Base-by-base conservation (phyloP, 2,113 vertebrate species). In the Mola mola region DNA sequence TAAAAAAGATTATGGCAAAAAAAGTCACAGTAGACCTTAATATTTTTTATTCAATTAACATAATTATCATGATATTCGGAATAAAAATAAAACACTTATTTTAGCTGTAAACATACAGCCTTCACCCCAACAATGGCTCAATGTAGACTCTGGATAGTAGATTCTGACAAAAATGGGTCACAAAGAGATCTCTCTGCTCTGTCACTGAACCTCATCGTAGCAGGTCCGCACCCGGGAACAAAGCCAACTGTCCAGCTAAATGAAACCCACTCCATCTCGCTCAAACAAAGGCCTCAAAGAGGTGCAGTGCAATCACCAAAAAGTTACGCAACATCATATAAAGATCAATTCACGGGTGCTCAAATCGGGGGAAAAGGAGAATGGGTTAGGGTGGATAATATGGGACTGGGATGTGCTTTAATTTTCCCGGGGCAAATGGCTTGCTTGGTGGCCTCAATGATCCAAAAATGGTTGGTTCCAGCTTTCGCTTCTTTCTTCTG, bases 251-350 rank as follows among this genome's bases (percentile, higher is more conserved):
- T 81, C 87, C 41, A 44, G 70, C 75, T 75, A 48, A 82, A 89
- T 89, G 75, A 85, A 75, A 82, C 52, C 44, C 75, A 67, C 83
- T 71, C 82, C 79, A 61, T 85, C 84, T 84, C 65, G 49, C 66
- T 70, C 75, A 66, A 75, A 86, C 83, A 88, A 87, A 87, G 79
- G 28, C 53, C 84, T 85, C 85, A 86, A 87, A 82, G 83, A 83
- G 69, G 61, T 59, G 82, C 73, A 36, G 75, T 2, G 44, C 71
- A 70, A 69, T 83, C 75, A 76, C 70, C 83, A 63, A 72, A 66
- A 76, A 74, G 74, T 89, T 89, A 84, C 42, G 46, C 67, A 87
- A 89, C 73, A 52, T 73, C 49, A 19, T 33, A 69, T 72, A 81
- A 79, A 83, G 76, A 83, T 84, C 82, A 72, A 83, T 85, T 84